phyloP scores from a whole-genome alignment of 2,113 vertebrate species.

The Charina bottae region DNA sequence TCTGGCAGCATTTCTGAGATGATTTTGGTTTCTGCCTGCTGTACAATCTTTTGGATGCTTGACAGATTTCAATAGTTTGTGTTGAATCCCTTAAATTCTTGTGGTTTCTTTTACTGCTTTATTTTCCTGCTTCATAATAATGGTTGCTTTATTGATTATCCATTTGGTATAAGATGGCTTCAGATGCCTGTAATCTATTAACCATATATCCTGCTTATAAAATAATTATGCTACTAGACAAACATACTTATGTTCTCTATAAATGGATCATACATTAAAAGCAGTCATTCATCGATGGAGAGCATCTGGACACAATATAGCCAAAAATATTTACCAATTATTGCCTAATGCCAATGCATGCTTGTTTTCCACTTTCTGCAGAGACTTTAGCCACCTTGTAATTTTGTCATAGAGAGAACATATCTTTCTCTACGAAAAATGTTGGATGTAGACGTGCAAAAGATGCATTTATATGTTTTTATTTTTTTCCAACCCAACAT shows the following conservation, averaged over 20 bases:
- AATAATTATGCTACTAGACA: neutral
- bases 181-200: neutral
- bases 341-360: neutral
- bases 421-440: neutral
- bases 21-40: neutral
- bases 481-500: neutral
- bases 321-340: neutral
- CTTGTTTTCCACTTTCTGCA: neutral
- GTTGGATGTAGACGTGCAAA: neutral
- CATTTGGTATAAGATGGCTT: constrained; percentile 7
- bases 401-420: neutral
- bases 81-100: constrained; percentile 2
- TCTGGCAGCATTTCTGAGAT: neutral
- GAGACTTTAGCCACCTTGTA: neutral
- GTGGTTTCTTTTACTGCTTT: neutral
- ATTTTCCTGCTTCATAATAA: constrained; percentile 1
- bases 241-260: neutral
- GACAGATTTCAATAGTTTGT: neutral
- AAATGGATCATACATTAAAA: constrained; percentile 7
- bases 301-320: neutral
- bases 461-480: neutral
- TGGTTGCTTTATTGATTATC: constrained; percentile 13
- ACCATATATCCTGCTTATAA: neutral
- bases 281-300: neutral
- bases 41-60: neutral